phyloP scores from a whole-genome alignment of 64 coral and sea anemone genomes.

The Actinia equina region DNA sequence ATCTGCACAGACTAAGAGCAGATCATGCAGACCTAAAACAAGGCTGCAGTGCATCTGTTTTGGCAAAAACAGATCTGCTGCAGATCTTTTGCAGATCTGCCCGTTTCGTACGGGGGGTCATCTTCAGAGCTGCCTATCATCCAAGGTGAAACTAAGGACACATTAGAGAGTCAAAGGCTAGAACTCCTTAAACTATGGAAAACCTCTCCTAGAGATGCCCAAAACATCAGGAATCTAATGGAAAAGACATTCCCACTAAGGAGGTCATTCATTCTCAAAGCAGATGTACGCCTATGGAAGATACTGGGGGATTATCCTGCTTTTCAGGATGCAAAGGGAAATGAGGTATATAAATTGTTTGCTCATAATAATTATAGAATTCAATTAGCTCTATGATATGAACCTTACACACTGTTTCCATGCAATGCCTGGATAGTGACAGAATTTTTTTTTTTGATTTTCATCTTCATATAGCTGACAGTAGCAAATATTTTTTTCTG shows the following conservation, averaged over 20 bases:
- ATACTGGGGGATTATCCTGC: background rate
- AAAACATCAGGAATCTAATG: background rate
- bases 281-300: slow-evolving; percentile 4
- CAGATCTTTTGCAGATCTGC: too few relatives aligned
- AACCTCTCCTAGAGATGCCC: slow-evolving; percentile 4
- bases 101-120: background rate
- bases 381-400: slow-evolving; percentile 2
- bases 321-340: slow-evolving; percentile 20
- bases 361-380: slow-evolving; percentile 6
- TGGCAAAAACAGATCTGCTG: too few relatives aligned
- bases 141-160: slow-evolving; percentile 3
- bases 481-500: background rate
- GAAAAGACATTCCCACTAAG: slow-evolving; percentile 18
- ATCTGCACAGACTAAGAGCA: too few relatives aligned
- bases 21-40: too few relatives aligned
- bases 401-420: background rate
- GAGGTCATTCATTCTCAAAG: slow-evolving; percentile 2
- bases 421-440: slow-evolving; percentile 10
- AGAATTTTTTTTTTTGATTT: background rate
- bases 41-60: too few relatives aligned
- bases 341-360: slow-evolving; percentile 14
- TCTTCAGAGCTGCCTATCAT: slow-evolving; percentile 12
- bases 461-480: background rate
- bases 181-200: background rate
- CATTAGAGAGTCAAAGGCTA: slow-evolving; percentile 9